phyloP scores from a whole-genome alignment of 2,888 invertebrate species.

The Phyllotreta cruciferae region DNA sequence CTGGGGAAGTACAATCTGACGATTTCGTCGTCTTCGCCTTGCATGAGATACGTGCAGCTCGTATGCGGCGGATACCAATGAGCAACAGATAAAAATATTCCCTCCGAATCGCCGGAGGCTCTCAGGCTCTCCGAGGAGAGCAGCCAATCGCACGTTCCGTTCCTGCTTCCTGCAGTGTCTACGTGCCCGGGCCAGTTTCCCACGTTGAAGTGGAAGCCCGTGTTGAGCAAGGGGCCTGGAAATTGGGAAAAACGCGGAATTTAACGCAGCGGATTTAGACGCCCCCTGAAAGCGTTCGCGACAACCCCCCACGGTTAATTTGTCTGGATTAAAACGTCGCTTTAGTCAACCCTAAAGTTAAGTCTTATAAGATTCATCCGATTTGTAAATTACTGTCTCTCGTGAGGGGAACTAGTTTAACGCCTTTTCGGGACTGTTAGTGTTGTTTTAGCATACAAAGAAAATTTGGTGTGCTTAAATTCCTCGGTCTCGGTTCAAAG shows the following conservation, averaged over 20 bases:
- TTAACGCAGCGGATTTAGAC: not conserved
- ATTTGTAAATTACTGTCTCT: too few species aligned
- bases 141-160: constrained; percentile 89
- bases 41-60: constrained; percentile 88
- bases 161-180: constrained; percentile 85
- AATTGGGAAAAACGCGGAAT: constrained; percentile 25
- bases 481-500: not conserved
- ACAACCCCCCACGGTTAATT: too few species aligned
- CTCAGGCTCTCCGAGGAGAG: constrained; percentile 82
- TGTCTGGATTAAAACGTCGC: too few species aligned
- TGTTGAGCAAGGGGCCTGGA: constrained; percentile 83
- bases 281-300: too few species aligned
- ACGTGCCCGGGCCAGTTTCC: constrained; percentile 94
- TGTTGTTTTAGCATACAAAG: too few species aligned
- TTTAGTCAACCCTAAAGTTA: too few species aligned
- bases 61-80: constrained; percentile 96
- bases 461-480: too few species aligned
- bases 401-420: too few species aligned
- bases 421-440: too few species aligned
- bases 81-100: constrained; percentile 88
- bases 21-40: constrained; percentile 85
- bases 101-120: constrained; percentile 82
- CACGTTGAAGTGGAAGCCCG: constrained; percentile 94
- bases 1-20: constrained; percentile 90
- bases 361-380: too few species aligned